Evolutionary conservation across 2,888 invertebrate genomes (phyloP).

Genomic region (Pristionchus entomophagus): DNA sequence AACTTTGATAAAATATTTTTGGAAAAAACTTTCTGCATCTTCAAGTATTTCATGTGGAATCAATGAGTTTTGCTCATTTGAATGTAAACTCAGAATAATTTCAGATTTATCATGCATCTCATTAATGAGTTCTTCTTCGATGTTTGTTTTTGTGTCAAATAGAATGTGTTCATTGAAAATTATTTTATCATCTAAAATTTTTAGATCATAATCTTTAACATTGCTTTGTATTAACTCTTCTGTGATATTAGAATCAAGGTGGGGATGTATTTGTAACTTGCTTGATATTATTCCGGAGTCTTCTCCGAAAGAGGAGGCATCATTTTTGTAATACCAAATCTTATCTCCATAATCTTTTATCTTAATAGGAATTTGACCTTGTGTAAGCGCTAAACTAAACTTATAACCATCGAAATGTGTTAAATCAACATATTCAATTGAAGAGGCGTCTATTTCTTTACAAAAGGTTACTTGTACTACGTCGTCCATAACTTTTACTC

Average conservation of each 20-base stretch:
- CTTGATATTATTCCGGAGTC: too few relatives aligned
- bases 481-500: conserved; percentile 28
- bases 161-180: conserved; percentile 55
- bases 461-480: too few relatives aligned
- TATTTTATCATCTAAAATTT: conserved; percentile 55
- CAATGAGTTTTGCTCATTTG: conserved; percentile 52
- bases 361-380: conserved; percentile 59
- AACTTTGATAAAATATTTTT: conserved; percentile 53
- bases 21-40: conserved; percentile 50
- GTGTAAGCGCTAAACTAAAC: conserved; percentile 54
- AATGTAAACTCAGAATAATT: conserved; percentile 50
- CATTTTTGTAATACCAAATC: conserved; percentile 52
- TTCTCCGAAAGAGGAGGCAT: too few relatives aligned
- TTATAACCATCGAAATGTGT: conserved; percentile 57
- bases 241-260: conserved; percentile 46
- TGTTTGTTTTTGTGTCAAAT: conserved; percentile 52
- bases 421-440: conserved; percentile 55
- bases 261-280: conserved; percentile 50
- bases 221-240: too few relatives aligned
- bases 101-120: conserved; percentile 58
- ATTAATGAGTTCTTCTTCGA: conserved; percentile 54
- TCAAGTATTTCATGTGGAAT: conserved; percentile 10
- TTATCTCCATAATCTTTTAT: conserved; percentile 52
- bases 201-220: conserved; percentile 47
- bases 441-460: conserved; percentile 52